Conservation (phyloP, 2,888 invertebrate species). For the Hofmannophila pseudospretella region DNA sequence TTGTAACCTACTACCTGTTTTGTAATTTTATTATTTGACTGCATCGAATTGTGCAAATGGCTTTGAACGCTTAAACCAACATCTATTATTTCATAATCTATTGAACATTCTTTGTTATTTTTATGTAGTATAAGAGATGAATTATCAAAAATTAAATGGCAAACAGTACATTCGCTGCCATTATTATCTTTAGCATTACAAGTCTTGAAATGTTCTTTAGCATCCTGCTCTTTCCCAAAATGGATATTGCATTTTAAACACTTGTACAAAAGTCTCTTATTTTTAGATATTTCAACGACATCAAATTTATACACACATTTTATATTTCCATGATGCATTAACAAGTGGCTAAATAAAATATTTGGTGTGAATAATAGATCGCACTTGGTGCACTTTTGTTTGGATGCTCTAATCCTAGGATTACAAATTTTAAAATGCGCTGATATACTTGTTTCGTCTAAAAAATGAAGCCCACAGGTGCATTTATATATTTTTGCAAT, state of each 20-base stretch:
- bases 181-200: constrained; percentile 3
- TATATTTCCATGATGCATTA: constrained; percentile 49
- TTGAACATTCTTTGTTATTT: not conserved
- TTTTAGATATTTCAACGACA: constrained; percentile 26
- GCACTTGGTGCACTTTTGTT: constrained; percentile 54
- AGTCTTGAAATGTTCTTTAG: constrained; percentile 9
- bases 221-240: constrained; percentile 8
- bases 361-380: constrained; percentile 44
- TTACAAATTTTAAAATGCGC: constrained; percentile 35
- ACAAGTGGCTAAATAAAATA: constrained; percentile 48
- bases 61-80: too few relatives aligned
- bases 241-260: constrained; percentile 2
- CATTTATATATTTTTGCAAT: constrained; percentile 44
- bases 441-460: constrained; percentile 30
- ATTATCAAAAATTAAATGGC: constrained; percentile 11
- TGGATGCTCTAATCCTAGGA: constrained; percentile 28
- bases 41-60: too few relatives aligned
- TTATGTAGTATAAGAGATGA: constrained; percentile 6
- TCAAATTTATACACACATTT: constrained; percentile 32
- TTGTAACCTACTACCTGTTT: constrained; percentile 4
- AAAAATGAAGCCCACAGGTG: constrained; percentile 48
- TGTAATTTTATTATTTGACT: not conserved
- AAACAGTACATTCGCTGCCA: constrained; percentile 11
- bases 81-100: not conserved
- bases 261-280: constrained; percentile 4